Base-by-base conservation (phyloP, 2,888 invertebrate genomes). In the Teleogryllus oceanicus region DNA sequence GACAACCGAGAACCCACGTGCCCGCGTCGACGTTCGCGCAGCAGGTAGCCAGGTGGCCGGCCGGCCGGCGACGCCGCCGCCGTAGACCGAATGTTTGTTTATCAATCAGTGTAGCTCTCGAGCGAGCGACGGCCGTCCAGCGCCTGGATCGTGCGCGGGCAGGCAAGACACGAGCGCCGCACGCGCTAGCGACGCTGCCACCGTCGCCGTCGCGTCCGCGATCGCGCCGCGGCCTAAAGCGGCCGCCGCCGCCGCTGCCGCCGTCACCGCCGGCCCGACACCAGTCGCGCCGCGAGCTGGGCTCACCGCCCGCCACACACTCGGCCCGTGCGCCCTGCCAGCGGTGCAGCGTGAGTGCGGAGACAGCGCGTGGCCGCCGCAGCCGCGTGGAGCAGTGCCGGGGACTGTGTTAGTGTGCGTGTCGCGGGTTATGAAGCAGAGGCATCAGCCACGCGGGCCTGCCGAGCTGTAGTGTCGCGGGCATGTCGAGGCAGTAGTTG, bases 31-130 rank as follows among this genome's bases (percentile, higher is more conserved):
- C 77, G 50, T n/a, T 13, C 77, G 49, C 62, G n/a, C 62, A 18
- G 13, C 62, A 62, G 62, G 62, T 62, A 62, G 74, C 80, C 80
- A 78, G 75, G 78, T 80, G 80, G 62, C 62, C 62, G 62, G n/a
- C 62, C 62, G 62, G 75, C 74, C 79, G 79, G 50, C 79, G 75
- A 20, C 79, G 77, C n/a, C 79, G 49, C 77, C 75, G 77, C 20
- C 79, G 79, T 62, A 62, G 77, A 78, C 50, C 77, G 80, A 77
- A 78, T 89, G 89, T 89, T 89, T 89, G 88, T 88, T 89, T 89
- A 88, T 88, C 89, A 88, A 89, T 89, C 88, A 88, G 88, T 88
- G 88, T 81, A 81, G 82, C 79, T 77, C 80, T 82, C 81, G 80
- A 80, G 76, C 20, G 76, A 37, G 11, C 21, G 76, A 16, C 49